phyloP scores from a whole-genome alignment of 1,140 invertebrate genomes.

The Triops longicaudatus region DNA sequence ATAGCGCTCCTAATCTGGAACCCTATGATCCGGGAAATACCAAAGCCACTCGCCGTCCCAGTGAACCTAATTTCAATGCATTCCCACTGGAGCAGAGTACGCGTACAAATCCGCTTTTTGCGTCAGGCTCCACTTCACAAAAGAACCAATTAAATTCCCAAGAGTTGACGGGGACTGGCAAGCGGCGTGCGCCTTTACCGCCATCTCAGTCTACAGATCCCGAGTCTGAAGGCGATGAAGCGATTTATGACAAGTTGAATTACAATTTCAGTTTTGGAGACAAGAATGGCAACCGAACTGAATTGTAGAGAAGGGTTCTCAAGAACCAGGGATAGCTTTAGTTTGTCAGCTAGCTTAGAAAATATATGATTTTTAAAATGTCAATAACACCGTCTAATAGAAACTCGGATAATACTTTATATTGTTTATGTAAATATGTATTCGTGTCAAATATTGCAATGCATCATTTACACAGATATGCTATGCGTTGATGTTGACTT shows the following conservation, averaged over 20 bases:
- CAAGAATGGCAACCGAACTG: neutral
- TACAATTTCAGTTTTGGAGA: slow-evolving; percentile 21
- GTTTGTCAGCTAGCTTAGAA: neutral
- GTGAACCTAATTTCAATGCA: neutral
- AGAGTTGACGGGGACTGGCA: slow-evolving; percentile 1
- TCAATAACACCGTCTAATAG: too few relatives aligned
- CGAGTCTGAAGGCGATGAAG: neutral
- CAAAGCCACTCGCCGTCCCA: neutral
- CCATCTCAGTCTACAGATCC: neutral
- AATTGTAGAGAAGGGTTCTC: neutral
- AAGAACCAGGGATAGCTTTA: neutral
- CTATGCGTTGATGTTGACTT: too few relatives aligned
- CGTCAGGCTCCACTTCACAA: neutral
- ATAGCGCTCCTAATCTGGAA: slow-evolving; percentile 5
- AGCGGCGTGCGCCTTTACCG: neutral
- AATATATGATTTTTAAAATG: neutral
- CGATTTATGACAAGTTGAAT: slow-evolving; percentile 10
- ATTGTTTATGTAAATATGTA: neutral
- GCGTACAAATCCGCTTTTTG: slow-evolving; percentile 22
- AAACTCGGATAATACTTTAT: neutral
- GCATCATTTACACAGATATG: neutral
- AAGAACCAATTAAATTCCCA: neutral
- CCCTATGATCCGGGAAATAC: neutral
- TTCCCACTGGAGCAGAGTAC: neutral
- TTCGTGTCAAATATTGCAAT: neutral